Evolutionary conservation across 2,113 vertebrate species (phyloP), one percentile per base, ranked within the genome.

Genomic region (Rallus limicola): DNA sequence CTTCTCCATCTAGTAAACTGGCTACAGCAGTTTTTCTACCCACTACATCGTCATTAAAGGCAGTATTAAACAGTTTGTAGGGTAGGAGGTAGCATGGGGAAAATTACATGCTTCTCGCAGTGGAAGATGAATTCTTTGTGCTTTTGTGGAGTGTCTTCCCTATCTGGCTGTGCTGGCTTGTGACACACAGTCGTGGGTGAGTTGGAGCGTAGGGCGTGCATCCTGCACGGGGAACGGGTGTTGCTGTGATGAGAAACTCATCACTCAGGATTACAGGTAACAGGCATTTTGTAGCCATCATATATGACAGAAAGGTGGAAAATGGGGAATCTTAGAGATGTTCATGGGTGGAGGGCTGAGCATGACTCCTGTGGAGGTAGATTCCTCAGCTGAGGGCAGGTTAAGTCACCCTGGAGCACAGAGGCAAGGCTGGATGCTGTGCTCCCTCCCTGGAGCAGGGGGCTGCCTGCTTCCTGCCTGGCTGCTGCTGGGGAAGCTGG

Each of bases 21-120:
- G 5, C n/a, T 60, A 53, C 13, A 24, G 58, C 28, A 36, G 16
- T 17, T 92, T 94, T 88, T 71, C 56, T 64, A 34, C 10, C 11
- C 38, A 18, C 31, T 31, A 26, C 38, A 59, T 38, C 20, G 4
- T 63, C 36, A 16, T 52, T 82, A 86, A 93, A 81, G 25, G 9
- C 33, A 63, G 6, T 46, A 77, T 38, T 59, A 33, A 53, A 92
- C 64, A n/a, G 29, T 75, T 72, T 63, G 48, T 29, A 55, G 12
- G 4, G 38, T 14, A 34, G n/a, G n/a, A 83, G 34, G 31, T 6
- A 33, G 6, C 16, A 60, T 13, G 0, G 0, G 23, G 14, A 56
- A 48, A 71, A 93, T 68, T 40, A 40, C 10, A 16, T 18, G 25
- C 1, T 64, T 71, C 34, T 75, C 58, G 86, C 38, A 36, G 21